phyloP scores from a whole-genome alignment of 2,888 invertebrate genomes.

The Pheosia gnoma region DNA sequence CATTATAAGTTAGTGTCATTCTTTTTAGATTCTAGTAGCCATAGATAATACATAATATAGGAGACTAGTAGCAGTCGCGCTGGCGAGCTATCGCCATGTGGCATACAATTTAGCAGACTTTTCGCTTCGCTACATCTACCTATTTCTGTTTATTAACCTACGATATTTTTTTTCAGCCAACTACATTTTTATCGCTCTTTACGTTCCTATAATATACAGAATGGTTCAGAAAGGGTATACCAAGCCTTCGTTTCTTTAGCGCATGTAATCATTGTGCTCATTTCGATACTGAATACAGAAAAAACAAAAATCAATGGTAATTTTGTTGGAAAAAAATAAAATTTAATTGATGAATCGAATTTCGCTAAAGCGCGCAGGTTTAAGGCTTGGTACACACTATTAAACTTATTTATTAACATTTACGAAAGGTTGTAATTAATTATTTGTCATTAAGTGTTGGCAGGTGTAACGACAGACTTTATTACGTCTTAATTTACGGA shows the following conservation, averaged over 20 bases:
- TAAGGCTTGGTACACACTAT: no score
- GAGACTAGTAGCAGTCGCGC: slow-evolving; percentile 32
- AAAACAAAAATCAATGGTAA: no score
- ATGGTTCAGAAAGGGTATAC: no score
- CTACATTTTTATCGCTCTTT: no score
- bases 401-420: slow-evolving; percentile 9
- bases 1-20: slow-evolving; percentile 36
- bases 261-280: no score
- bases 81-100: slow-evolving; percentile 44
- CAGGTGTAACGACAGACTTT: slow-evolving; percentile 2
- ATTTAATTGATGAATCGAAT: no score
- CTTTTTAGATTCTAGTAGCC: slow-evolving; percentile 48
- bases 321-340: no score
- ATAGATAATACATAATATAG: no score
- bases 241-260: no score
- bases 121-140: slow-evolving; percentile 42
- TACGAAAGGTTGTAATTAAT: not conserved
- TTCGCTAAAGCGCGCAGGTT: no score
- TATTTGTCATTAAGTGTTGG: not conserved
- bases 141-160: slow-evolving; percentile 15
- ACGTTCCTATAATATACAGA: no score
- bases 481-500: slow-evolving; percentile 21
- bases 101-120: slow-evolving; percentile 55
- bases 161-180: slow-evolving; percentile 8
- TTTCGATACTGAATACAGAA: no score